Base-by-base conservation (phyloP, 2,888 invertebrate species). In the Dryobota labecula region DNA sequence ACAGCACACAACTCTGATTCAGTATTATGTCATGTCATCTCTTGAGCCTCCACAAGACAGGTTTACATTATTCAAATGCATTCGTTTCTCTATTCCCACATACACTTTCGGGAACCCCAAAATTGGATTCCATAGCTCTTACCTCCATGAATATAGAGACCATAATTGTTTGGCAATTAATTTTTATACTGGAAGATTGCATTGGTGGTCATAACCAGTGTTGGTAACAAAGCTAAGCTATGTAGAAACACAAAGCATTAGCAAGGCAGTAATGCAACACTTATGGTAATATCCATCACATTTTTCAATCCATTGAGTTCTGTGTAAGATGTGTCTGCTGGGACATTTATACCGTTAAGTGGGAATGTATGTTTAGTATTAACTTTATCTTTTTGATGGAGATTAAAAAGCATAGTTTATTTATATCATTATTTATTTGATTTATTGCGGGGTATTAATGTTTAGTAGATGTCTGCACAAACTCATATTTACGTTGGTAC, bases 21-120 rank as follows among this genome's bases (percentile, higher is more conserved):
- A 90, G 89, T 90, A 94, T 94, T 94, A 93, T 93, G 95, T 92
- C 92, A 91, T 94, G 95, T 95, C 95, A 95, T 94, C 94, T 93
- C 90, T 87, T 87, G 88, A 91, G 90, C 91, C 90, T 89, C 87
- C 88, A 88, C 90, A 87, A 92, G 92, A 92, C 94, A 92, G 92
- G 93, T 90, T 94, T 93, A 93, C 93, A 94, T 95, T 94, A 95
- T 95, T 95, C 94, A 95, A 94, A 94, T 92, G 90, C 91, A 92
- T 90, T 90, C 89, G 85, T 91, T 91, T 91, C 84, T 84, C 84
- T 84, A 88, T 89, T 85, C 87, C 58, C 82, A 85, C 80, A 78
- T 68, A 82, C 80, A 81, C 68, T 83, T 87, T 84, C 57, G 66
- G 73, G 73, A 83, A 69, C 73, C 75, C 76, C 68, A 64, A 84